Base-by-base conservation (phyloP, 37 sponge, comb jelly and placozoan species). In the Halichondria panicea region DNA sequence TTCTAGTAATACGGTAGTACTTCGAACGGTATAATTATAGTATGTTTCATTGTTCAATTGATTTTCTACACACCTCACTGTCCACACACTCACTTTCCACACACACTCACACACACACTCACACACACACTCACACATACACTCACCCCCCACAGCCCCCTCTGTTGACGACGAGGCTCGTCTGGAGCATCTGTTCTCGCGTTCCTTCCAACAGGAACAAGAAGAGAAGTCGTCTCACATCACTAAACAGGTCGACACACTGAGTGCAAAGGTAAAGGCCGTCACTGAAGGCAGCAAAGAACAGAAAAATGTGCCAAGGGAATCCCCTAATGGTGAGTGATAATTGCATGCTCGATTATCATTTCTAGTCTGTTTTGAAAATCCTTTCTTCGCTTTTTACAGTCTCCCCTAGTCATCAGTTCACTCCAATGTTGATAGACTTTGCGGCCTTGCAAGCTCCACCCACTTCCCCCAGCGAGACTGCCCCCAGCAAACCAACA, bases 391-490 rank as follows among this genome's bases (percentile, higher is more conserved):
- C n/a, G n/a, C 60, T n/a, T 27, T 25, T 11, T 25, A n/a, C 8
- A 21, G 60, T 22, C n/a, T 25, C 25, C 15, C 27, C 60, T 12
- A 27, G 8, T 25, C 6, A 24, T 27, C 60, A 12, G 22, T 11
- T 37, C 42, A 42, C 21, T 40, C 68, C 68, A 8, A 66, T 66
- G 68, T 42, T 66, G 68, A 66, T 66, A n/a, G 68, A 66, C 44
- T 66, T 66, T 66, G 42, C 68, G 3, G 15, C 38, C 43, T 27
- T 66, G 6, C 60, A 58, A 27, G 15, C 13, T 48, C 52, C 52
- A 18, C 52, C 52, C 13, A 48, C 15, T 18, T 18, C 52, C 11
- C 13, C 52, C 52, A 48, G 52, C 13, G 52, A 15, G 52, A 11
- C 11, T 11, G 15, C 13, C 52, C 52, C 11, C 11, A 48, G 52